Evolutionary conservation across 1,140 invertebrate species (phyloP), one percentile per base, ranked within the genome.

Genomic region (Bombus picipes): DNA sequence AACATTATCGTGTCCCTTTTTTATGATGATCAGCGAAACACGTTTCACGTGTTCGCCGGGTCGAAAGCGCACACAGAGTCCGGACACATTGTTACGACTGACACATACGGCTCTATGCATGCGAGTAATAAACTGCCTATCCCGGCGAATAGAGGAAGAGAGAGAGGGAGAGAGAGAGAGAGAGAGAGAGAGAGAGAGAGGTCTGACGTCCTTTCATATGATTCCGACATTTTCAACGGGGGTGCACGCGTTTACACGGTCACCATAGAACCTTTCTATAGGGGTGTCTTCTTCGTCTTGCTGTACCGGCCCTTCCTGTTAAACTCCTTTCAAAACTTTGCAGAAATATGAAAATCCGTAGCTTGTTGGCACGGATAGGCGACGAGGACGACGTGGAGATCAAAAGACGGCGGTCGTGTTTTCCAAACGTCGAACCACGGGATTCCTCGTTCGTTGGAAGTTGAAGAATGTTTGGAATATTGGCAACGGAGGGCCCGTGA

Each of bases 391-490:
- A 12, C 65, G 18, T 8, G 12, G 76, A 70, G 83, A 80, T 80
- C 66, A 84, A 80, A 80, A 72, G 83, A 32, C 74, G 32, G 18
- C 53, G 47, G 22, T 73, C 12, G 68, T 68, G 81, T 72, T 84
- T 84, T 80, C 39, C 39, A 32, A 62, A 75, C 59, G 41, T 70
- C 15, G 53, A 62, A 77, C 62, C 53, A 71, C 53, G 47, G n/a
- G n/a, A 84, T 80, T 79, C 68, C 68, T 59, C 53, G 65, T 32
- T 47, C 37, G 53, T 32, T 72, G 53, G 32, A 79, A 62, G 78
- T 74, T 81, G 41, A 74, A 74, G 77, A 81, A 85, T 85, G 83
- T 85, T 80, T 43, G 78, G 37, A 71, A 71, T 71, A 84, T 84
- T 28, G 66, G 66, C 22, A 32, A 34, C 25, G 18, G 39, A 59